phyloP scores from a whole-genome alignment of 2,888 invertebrate species.

The Agrilus mali region DNA sequence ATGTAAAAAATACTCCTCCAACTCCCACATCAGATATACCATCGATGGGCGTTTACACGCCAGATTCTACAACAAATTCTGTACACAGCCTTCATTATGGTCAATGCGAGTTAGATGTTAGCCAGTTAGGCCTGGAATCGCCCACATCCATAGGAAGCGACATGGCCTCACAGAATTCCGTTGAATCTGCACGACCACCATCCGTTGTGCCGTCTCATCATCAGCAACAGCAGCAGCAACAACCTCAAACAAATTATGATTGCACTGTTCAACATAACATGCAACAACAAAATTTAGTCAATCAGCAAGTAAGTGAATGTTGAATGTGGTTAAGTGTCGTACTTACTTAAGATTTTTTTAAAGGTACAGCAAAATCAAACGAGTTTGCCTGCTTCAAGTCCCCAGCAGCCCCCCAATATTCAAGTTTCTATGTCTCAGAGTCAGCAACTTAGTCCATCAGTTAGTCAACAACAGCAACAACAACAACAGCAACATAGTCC shows the following conservation, averaged over 20 bases:
- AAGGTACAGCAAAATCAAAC: slow-evolving; percentile 16
- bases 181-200: slow-evolving; percentile 46
- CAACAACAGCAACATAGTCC: slow-evolving; percentile 21
- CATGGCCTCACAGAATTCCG: slow-evolving; percentile 62
- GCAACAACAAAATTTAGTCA: slow-evolving; percentile 20
- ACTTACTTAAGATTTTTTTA: no score
- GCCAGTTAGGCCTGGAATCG: slow-evolving; percentile 74
- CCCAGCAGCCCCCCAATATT: slow-evolving; percentile 31
- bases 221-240: slow-evolving; percentile 17
- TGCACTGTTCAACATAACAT: slow-evolving; percentile 66
- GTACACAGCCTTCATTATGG: slow-evolving; percentile 67
- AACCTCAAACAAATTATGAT: slow-evolving; percentile 41
- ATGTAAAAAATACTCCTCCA: slow-evolving; percentile 37
- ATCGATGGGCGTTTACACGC: slow-evolving; percentile 79
- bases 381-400: slow-evolving; percentile 37
- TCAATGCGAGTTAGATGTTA: slow-evolving; percentile 73
- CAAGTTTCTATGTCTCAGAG: slow-evolving; percentile 10
- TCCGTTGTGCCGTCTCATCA: slow-evolving; percentile 37
- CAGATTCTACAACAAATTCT: slow-evolving; percentile 72
- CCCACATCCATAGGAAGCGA: slow-evolving; percentile 81
- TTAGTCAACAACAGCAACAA: slow-evolving; percentile 25
- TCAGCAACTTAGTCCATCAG: slow-evolving; percentile 16
- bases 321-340: no score
- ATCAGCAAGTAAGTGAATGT: slow-evolving; percentile 11
- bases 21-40: slow-evolving; percentile 45